Base-by-base conservation (phyloP, 2,113 vertebrate genomes). In the Plecotus auritus region DNA sequence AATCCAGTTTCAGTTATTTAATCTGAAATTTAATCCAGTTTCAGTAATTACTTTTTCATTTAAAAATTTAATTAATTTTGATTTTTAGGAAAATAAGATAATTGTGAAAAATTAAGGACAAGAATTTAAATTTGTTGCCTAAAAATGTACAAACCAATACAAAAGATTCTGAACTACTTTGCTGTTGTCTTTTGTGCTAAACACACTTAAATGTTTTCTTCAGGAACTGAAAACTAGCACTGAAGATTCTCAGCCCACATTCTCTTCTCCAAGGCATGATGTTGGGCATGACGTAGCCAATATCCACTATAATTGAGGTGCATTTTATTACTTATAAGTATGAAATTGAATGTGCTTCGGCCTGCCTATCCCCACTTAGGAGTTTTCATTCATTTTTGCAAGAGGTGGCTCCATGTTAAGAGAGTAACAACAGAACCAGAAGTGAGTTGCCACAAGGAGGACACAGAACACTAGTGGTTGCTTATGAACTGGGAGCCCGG, bases 41-140 rank as follows among this genome's bases (percentile, higher is more conserved):
- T 82, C 8, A 64, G 3, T 66, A 64, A 42, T 47, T 88, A 40
- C 30, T 40, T 74, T 77, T 90, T 87, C 47, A 72, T 80, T 69
- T 30, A 93, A 76, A 42, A 85, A 81, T 81, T 20, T 54, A 87
- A 35, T 83, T 51, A 67, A 51, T 78, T 83, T 26, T 54, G 16
- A 42, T 70, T 76, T 88, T 87, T 93, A 72, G 32, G 14, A 37
- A 45, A 72, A 86, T 84, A 87, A 59, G 18, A 42, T 64, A 77
- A 45, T 40, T 61, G 26, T 85, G 51, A 85, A 89, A 73, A 61
- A 85, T n/a, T 28, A 82, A 93, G 56, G 66, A 56, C 1, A 56
- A 30, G 30, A 32, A 37, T 67, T 77, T 81, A n/a, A 83, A 85
- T 93, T 56, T 77, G 30, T 90, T 69, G 42, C 23, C 37, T 81